phyloP scores from a whole-genome alignment of 92 coral and sea anemone species.

The Ricordea florida region DNA sequence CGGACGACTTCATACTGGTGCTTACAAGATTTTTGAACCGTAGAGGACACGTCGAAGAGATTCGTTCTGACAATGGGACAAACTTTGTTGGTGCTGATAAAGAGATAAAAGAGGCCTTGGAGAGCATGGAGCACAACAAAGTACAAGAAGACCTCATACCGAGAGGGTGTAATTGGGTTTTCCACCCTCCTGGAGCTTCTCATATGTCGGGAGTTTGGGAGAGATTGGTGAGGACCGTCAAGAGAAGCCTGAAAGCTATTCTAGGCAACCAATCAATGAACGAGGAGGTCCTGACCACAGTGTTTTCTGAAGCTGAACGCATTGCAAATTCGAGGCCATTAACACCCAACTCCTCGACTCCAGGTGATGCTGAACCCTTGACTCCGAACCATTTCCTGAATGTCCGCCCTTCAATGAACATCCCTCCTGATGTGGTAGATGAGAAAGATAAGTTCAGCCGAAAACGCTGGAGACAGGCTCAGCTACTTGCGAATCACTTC shows the following conservation, averaged over 20 bases:
- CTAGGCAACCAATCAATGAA: slow-evolving; percentile 34
- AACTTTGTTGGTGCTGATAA: slow-evolving; percentile 50
- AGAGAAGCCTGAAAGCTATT: slow-evolving; percentile 59
- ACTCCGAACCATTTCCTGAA: no score
- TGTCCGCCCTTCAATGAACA: no score
- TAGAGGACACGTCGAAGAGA: slow-evolving; percentile 42
- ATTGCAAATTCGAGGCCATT: slow-evolving; percentile 59
- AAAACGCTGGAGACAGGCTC: no score
- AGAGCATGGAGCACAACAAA: slow-evolving; percentile 15
- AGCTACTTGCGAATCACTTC: no score
- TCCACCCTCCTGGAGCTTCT: slow-evolving; percentile 68
- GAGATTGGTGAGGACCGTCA: slow-evolving; percentile 51
- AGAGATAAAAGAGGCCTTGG: slow-evolving; percentile 38
- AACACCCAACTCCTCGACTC: slow-evolving; percentile 37
- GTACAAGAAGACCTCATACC: slow-evolving; percentile 6
- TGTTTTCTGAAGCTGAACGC: slow-evolving; percentile 65
- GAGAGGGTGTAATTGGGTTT: slow-evolving; percentile 64
- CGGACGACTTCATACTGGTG: slow-evolving; percentile 50
- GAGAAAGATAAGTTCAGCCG: no score
- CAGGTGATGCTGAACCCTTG: slow-evolving; percentile 27
- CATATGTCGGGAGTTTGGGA: slow-evolving; percentile 78
- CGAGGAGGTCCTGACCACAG: slow-evolving; percentile 54
- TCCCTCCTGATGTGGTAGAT: no score
- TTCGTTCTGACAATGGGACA: slow-evolving; percentile 55
- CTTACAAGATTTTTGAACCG: slow-evolving; percentile 25